Conservation (phyloP, 2,113 vertebrate species). For the Enhydra lutris region DNA sequence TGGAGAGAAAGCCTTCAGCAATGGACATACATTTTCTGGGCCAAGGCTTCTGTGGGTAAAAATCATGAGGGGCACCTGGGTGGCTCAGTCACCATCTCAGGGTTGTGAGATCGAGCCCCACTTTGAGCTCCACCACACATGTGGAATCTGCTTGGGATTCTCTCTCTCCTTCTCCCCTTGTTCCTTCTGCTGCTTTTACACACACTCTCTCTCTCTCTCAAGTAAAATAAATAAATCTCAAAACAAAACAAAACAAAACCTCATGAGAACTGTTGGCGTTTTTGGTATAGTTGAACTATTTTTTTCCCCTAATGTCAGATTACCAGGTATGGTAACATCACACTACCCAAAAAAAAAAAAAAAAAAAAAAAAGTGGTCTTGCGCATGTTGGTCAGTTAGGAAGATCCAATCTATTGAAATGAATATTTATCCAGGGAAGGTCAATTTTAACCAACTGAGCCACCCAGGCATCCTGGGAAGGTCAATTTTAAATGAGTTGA, state of each 20-base stretch:
- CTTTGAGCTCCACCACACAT: background rate
- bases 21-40: background rate
- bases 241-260: background rate
- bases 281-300: background rate
- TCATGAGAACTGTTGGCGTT: background rate
- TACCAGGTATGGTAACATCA: background rate
- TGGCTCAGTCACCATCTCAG: background rate
- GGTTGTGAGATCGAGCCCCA: background rate
- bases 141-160: background rate
- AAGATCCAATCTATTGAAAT: background rate
- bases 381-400: background rate
- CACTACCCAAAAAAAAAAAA: background rate
- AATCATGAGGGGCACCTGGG: background rate
- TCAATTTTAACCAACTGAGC: background rate
- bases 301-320: background rate
- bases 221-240: background rate
- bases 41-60: background rate
- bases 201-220: background rate
- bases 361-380: background rate
- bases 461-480: background rate
- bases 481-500: background rate
- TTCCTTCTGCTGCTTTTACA: background rate
- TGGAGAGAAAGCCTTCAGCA: background rate
- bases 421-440: background rate
- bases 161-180: background rate